Evolutionary conservation across 2,888 invertebrate genomes (phyloP), one percentile per base, ranked within the genome.

Genomic region (Hydroisotoma schaefferi): DNA sequence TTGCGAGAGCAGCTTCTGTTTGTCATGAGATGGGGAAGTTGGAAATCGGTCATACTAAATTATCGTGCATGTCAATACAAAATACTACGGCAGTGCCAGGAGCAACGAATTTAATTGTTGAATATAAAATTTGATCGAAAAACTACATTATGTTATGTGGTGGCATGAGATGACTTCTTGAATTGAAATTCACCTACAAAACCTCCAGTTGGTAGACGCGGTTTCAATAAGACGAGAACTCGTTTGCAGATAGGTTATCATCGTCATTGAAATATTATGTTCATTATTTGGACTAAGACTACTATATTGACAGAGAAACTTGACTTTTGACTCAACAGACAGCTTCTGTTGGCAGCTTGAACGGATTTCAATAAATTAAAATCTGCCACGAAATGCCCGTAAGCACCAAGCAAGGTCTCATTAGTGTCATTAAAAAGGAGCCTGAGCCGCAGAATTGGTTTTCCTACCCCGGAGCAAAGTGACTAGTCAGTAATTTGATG

Each of bases 341-440:
- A 26, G 43, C 40, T 53, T 53, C 43, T 53, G 53, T 52, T 52
- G 37, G 52, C 23, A 22, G 37, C 37, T 20, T 20, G 37, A 28
- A 52, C 37, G 29, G 37, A 52, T 52, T 52, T 52, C 37, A 52
- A 52, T 52, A 52, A 52, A 52, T 52, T 52, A 52, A 52, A 22
- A 10, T 52, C 22, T 52, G 52, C 52, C 29, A 52, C 23, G 37
- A 28, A 2, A 25, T 22, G 52, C 52, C 52, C 52, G 37, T 37
- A 12, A 37, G 20, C 20, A 29, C 15, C 20, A 33, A 23, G 37
- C 37, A 52, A 52, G 52, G 52, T 33, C 52, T 52, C 52, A 52
- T 52, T 52, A 52, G 52, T 52, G 52, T 52, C 52, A 52, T 52
- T 52, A 52, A 52, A 52, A 49, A 33, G 52, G 23, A 52, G 52